phyloP scores from a whole-genome alignment of 2,888 invertebrate species.

The Helleia helle region DNA sequence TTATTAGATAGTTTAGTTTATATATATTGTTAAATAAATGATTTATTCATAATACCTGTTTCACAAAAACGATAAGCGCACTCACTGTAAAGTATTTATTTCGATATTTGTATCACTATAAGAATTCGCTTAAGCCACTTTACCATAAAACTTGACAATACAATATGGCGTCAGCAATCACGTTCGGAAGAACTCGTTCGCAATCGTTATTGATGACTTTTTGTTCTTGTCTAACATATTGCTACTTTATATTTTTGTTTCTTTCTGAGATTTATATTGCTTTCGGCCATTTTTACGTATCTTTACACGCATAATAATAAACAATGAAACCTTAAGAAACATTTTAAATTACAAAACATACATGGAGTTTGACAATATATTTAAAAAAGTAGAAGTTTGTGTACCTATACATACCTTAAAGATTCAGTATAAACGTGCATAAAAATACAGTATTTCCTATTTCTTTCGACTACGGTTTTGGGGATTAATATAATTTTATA shows the following conservation, averaged over 20 bases:
- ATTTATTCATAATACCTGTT: neutral
- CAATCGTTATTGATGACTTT: slow-evolving; percentile 25
- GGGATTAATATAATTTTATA: no score
- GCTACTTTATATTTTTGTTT: neutral
- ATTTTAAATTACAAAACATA: neutral
- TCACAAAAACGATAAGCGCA: slow-evolving; percentile 1
- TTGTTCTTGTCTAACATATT: slow-evolving; percentile 20
- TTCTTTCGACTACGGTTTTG: no score
- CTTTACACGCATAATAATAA: slow-evolving; percentile 11
- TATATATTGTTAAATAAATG: neutral
- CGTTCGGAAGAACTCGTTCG: slow-evolving; percentile 4
- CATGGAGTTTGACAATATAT: neutral
- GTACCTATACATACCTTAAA: no score
- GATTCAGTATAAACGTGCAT: no score
- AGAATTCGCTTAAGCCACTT: slow-evolving; percentile 38
- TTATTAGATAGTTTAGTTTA: slow-evolving; percentile 18
- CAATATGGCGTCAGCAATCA: slow-evolving; percentile 52
- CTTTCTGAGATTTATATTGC: neutral
- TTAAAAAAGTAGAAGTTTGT: no score
- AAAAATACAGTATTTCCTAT: no score
- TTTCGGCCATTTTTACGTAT: slow-evolving; percentile 10
- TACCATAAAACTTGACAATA: slow-evolving; percentile 55
- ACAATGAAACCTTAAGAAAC: neutral
- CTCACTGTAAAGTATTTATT: neutral
- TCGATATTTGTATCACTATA: slow-evolving; percentile 14